Evolutionary conservation across 1,140 invertebrate genomes (phyloP).

Genomic region (Drosophila insularis): DNA sequence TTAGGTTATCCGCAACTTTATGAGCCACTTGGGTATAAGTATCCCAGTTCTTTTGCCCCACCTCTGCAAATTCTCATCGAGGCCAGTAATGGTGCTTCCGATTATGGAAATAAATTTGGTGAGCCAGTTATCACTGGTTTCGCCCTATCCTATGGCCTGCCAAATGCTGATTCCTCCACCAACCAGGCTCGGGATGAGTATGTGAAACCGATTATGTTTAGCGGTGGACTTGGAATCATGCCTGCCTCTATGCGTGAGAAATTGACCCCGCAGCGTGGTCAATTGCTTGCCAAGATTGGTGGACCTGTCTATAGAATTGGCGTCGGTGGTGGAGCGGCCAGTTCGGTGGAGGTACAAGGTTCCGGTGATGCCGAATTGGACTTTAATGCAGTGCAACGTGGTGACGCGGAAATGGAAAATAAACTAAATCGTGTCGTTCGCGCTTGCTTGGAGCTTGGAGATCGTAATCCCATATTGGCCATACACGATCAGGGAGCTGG

Average conservation of each 20-base stretch:
- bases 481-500: slow-evolving; percentile 90
- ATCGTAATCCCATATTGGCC: slow-evolving; percentile 94
- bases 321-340: slow-evolving; percentile 97
- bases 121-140: slow-evolving; percentile 97
- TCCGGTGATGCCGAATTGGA: slow-evolving; percentile 94
- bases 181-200: slow-evolving; percentile 91
- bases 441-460: slow-evolving; percentile 92
- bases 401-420: slow-evolving; percentile 99
- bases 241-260: slow-evolving; percentile 65
- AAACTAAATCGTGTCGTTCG: slow-evolving; percentile 97
- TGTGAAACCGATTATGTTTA: slow-evolving; percentile 99
- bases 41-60: slow-evolving; percentile 95
- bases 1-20: slow-evolving; percentile 91
- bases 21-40: slow-evolving; percentile 90
- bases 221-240: slow-evolving; percentile 96
- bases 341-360: slow-evolving; percentile 95
- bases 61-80: slow-evolving; percentile 95
- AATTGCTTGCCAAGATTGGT: slow-evolving; percentile 96
- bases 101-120: slow-evolving; percentile 99
- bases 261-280: slow-evolving; percentile 82
- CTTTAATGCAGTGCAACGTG: slow-evolving; percentile 98
- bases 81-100: slow-evolving; percentile 98
- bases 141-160: slow-evolving; percentile 93
- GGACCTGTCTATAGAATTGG: slow-evolving; percentile 98
- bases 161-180: slow-evolving; percentile 82